Base-by-base conservation (phyloP, 2,888 invertebrate species). In the Mythimna loreyi region DNA sequence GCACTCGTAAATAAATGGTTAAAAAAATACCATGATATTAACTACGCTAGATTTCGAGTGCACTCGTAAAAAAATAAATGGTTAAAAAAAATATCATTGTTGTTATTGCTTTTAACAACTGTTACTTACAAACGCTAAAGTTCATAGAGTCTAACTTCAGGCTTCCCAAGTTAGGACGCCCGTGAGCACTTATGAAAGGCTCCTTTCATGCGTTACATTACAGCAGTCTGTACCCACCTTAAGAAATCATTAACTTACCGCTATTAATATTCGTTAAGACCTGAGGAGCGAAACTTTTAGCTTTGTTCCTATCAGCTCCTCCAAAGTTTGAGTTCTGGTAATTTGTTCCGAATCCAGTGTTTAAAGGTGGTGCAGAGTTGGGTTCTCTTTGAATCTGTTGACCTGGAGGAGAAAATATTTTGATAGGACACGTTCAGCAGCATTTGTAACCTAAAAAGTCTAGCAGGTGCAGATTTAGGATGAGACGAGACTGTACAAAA, bases 261-360 rank as follows among this genome's bases (percentile, higher is more conserved):
- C 72, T 66, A 45, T 67, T 77, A 75, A 78, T 61, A 80, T 55
- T 53, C 28, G 63, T 80, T 81, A 78, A 21, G 13, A 72, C 71
- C 69, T 85, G 85, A 6, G 81, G 75, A 43, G 65, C 16, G 45
- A 86, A 85, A 36, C 64, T 80, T 80, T 84, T 87, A 61, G 73
- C 61, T 66, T 84, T 88, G 68, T 83, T 88, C 64, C 91, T 89
- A 43, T 91, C 91, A 3, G 87, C 87, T 16, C 90, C 92, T 28
- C 72, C 77, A 66, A 91, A 89, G 68, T 78, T 90, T 40, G 89
- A 89, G 77, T 90, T 93, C 76, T 92, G 91, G 71, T 94, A 94
- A 80, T 90, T 90, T 62, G 65, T 81, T 16, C 91, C 90, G 70
- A 92, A 92, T 53, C 83, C 80, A 36, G 84, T 53, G 40, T 81